Percentiles rank a stretch among this genome's conserved stretches.
Conservation (phyloP, 2,113 vertebrate genomes). For the Penelope pileata region DNA sequence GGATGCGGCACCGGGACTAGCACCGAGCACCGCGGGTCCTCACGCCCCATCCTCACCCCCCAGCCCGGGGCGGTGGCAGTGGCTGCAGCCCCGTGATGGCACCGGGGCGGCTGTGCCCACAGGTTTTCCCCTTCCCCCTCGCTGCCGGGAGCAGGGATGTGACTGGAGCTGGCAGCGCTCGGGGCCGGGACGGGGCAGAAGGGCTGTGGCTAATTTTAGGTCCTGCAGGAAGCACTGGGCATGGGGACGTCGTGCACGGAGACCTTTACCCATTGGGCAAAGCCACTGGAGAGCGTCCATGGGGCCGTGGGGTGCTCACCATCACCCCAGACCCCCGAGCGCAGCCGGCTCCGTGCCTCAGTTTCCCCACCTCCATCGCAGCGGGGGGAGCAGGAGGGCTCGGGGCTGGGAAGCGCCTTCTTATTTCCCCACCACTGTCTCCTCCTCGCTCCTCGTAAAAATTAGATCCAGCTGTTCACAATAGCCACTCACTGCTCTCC, state of each 20-base stretch:
- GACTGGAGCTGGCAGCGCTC: not conserved
- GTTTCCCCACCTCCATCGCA: not conserved
- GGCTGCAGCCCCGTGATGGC: not conserved
- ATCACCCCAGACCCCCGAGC: too few species aligned
- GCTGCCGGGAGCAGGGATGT: not conserved
- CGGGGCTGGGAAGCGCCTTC: too few species aligned
- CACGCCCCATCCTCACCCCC: too few species aligned
- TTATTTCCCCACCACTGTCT: constrained; percentile 72
- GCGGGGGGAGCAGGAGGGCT: constrained; percentile 8
- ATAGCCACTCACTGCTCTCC: constrained; percentile 72
- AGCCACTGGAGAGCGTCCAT: not conserved
- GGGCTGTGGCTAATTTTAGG: constrained; percentile 57
- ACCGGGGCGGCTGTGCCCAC: rapidly evolving
- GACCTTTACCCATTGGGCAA: not conserved
- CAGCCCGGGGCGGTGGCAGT: too few species aligned
- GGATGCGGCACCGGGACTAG: too few species aligned
- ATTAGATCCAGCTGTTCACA: constrained; percentile 77
- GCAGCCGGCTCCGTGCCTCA: not conserved
- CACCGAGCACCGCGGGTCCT: too few species aligned
- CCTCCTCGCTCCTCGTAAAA: constrained; percentile 70
- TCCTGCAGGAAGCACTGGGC: not conserved
- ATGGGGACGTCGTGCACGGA: not conserved
- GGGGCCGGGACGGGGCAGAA: not conserved
- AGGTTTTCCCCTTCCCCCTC: not conserved
- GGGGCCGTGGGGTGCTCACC: too few species aligned